Base-by-base conservation (phyloP, 1,140 invertebrate species). In the Bombus impatiens region DNA sequence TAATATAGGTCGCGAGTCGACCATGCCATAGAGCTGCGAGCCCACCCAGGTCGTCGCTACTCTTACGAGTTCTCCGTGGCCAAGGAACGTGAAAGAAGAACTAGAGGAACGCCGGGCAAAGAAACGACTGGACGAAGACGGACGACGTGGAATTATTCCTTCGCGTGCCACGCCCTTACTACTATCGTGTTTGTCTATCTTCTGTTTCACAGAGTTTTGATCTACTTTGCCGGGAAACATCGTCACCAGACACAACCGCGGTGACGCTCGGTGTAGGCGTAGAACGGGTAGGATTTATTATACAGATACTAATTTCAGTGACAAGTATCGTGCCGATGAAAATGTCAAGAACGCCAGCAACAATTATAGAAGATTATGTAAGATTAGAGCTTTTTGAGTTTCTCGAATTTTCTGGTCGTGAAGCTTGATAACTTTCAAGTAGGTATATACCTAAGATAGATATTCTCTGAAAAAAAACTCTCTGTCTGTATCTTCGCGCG, bases 11-110 rank as follows among this genome's bases (percentile, higher is more conserved):
- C 62, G 18, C 53, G 47, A 40, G 28, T 15, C 13, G 42, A 1
- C 47, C 47, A 44, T 44, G 13, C 44, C 44, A 53, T 53, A 53
- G 47, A 53, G 47, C 6, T 8, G 8, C 22, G 47, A 53, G 90
- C 65, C 91, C 92, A 92, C 92, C 91, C 92, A 92, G 57, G 90
- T 89, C 77, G 84, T 70, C 40, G 25, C 3, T n/a, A 22, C n/a
- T 42, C 35, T 47, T n/a, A 40, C 71, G 53, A 62, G 53, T 32
- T 28, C n/a, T 32, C 32, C 18, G 35, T 44, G 70, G 22, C 67
- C 70, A n/a, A 59, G 47, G 25, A 37, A 72, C 77, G 70, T 62
- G 68, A 32, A 68, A 59, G 71, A 28, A 18, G 70, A 62, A 15
- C n/a, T 42, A 37, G 5, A 47, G 28, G 47, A 32, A 15, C 35